Evolutionary conservation across 2,888 invertebrate species (phyloP).

Genomic region (Hirtodrosophila histrioides): DNA sequence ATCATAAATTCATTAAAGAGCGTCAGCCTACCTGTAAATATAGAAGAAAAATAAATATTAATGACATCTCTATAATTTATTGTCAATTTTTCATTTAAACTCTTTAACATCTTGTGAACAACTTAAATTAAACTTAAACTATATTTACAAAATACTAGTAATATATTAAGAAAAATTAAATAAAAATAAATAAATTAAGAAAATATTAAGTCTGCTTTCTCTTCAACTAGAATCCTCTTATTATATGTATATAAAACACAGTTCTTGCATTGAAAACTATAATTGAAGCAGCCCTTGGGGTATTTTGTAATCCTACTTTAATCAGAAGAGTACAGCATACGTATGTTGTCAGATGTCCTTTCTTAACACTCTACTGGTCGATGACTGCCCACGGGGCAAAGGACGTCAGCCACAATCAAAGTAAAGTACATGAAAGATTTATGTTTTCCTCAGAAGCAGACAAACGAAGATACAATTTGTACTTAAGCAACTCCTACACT

Average conservation of each 20-base stretch:
- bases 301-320: not conserved
- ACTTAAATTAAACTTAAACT: too few species aligned
- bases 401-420: constrained; percentile 41
- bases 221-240: too few species aligned
- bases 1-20: too few species aligned
- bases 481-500: constrained; percentile 5
- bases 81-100: too few species aligned
- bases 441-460: constrained; percentile 23
- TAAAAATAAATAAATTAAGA: too few species aligned
- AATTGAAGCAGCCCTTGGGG: not conserved
- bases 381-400: constrained; percentile 13
- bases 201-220: too few species aligned
- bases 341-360: constrained; percentile 21
- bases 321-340: constrained; percentile 15
- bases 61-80: not conserved
- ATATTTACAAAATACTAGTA: too few species aligned
- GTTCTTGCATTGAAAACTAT: too few species aligned
- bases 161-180: too few species aligned
- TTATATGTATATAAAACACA: too few species aligned
- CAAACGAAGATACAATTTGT: constrained; percentile 23
- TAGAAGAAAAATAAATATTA: not conserved
- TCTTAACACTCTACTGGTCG: constrained; percentile 1
- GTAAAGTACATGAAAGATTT: constrained; percentile 39
- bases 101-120: too few species aligned
- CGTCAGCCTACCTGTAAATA: constrained; percentile 27